Evolutionary conservation across 2,888 invertebrate genomes (phyloP).

Genomic region (Sylvicola cinctus): DNA sequence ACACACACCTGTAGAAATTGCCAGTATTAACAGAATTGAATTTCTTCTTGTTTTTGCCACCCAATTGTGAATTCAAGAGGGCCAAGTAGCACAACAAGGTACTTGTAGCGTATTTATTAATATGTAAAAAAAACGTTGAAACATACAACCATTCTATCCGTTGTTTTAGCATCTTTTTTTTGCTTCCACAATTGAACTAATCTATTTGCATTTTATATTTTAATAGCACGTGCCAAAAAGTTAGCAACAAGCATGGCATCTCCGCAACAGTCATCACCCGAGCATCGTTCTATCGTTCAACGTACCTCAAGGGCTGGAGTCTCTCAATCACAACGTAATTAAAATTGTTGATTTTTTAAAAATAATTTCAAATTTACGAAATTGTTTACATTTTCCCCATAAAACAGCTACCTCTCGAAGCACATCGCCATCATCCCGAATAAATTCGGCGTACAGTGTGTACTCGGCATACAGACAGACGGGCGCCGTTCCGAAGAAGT

Average conservation of each 20-base stretch:
- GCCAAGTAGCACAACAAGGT: conserved; percentile 45
- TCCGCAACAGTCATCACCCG: conserved; percentile 29
- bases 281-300: conserved; percentile 33
- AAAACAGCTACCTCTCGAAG: conserved; percentile 79
- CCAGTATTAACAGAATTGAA: too few species aligned
- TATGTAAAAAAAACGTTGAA: not conserved
- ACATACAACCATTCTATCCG: not conserved
- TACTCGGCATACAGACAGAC: conserved; percentile 14
- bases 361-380: too few species aligned
- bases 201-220: conserved; percentile 3
- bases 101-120: too few species aligned
- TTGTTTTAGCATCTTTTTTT: conserved; percentile 1
- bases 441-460: conserved; percentile 14
- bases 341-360: too few species aligned
- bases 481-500: conserved; percentile 37
- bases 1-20: too few species aligned
- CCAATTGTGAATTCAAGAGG: too few species aligned
- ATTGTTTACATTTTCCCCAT: too few species aligned
- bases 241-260: conserved; percentile 26
- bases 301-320: conserved; percentile 63
- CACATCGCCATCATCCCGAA: conserved; percentile 78
- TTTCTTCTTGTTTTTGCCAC: too few species aligned
- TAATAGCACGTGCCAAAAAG: conserved; percentile 42
- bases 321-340: conserved; percentile 85
- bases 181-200: not conserved